Conservation (phyloP, 2,888 invertebrate genomes). For the Phorcus lineatus region DNA sequence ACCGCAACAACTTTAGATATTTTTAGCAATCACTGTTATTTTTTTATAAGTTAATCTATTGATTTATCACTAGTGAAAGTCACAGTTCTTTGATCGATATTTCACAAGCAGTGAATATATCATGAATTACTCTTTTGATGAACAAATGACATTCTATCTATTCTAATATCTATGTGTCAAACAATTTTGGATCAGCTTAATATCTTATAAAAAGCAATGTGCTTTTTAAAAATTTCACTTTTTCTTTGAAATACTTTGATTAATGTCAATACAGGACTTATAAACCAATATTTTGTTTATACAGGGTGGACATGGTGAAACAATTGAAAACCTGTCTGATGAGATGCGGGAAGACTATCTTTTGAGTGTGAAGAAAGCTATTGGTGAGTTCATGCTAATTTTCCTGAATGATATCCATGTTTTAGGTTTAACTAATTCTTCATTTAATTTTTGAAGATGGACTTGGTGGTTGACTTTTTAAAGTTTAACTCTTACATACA, state of each 20-base stretch:
- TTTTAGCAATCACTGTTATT: too few species aligned
- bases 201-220: not conserved
- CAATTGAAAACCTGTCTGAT: constrained; percentile 79
- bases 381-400: constrained; percentile 59
- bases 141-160: not conserved
- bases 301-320: constrained; percentile 69
- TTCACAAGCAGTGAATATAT: not conserved
- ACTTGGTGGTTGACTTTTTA: too few species aligned
- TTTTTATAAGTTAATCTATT: too few species aligned
- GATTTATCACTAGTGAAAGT: too few species aligned
- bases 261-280: not conserved
- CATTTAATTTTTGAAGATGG: too few species aligned
- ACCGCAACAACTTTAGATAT: too few species aligned
- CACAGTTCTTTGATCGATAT: not conserved
- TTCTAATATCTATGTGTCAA: not conserved
- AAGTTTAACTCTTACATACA: too few species aligned
- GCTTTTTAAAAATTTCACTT: too few species aligned
- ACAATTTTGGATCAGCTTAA: too few species aligned
- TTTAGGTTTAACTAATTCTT: too few species aligned
- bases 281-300: not conserved
- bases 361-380: constrained; percentile 91
- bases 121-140: not conserved
- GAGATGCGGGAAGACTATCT: constrained; percentile 91
- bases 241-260: too few species aligned
- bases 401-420: too few species aligned